Evolutionary conservation across 2,797 vertebrate species (phyloP).

Genomic region (Pseudochromis fuscus): DNA sequence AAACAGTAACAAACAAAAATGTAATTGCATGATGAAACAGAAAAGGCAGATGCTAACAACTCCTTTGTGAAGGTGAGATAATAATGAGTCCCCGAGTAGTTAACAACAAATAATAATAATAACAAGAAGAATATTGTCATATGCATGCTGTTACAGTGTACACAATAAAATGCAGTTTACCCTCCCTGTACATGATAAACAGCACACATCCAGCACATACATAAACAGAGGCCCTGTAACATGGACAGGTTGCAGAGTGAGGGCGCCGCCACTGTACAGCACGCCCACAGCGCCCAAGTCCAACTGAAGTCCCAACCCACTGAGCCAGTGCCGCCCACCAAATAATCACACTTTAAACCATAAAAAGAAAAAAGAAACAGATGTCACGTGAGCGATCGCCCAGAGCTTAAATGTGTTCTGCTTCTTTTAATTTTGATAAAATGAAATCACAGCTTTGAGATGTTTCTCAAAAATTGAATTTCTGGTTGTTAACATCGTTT

Average conservation of each 20-base stretch:
- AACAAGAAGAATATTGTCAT: too few relatives aligned
- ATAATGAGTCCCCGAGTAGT: neutral
- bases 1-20: neutral
- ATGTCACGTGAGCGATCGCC: neutral
- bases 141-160: too few relatives aligned
- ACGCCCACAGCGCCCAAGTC: too few relatives aligned
- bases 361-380: neutral
- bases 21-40: neutral
- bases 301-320: too few relatives aligned
- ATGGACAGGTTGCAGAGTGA: too few relatives aligned
- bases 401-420: neutral
- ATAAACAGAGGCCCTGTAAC: too few relatives aligned
- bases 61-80: constrained; percentile 2
- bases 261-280: too few relatives aligned
- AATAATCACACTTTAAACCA: neutral
- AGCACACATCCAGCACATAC: too few relatives aligned
- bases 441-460: neutral
- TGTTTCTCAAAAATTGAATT: neutral
- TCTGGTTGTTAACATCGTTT: constrained; percentile 13
- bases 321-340: too few relatives aligned
- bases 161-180: too few relatives aligned
- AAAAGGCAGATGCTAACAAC: neutral
- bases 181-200: too few relatives aligned
- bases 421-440: neutral
- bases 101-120: constrained; percentile 8